Evolutionary conservation across 2,113 vertebrate genomes (phyloP).

Genomic region (Rhea pennata): DNA sequence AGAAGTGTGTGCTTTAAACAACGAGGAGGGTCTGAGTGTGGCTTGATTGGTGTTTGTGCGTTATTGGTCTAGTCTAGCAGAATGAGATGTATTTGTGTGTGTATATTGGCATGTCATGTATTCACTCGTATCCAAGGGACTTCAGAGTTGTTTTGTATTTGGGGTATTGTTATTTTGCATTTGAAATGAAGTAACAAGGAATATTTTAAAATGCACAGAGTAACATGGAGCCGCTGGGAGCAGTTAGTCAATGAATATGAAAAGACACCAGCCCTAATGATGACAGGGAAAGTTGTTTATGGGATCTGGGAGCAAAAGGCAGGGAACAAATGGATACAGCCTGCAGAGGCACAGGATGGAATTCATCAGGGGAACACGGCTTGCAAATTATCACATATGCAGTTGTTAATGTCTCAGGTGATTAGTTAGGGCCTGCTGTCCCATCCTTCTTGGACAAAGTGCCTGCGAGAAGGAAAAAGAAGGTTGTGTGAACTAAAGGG

Average conservation of each 20-base stretch:
- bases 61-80: fast-evolving
- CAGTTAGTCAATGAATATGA: background rate
- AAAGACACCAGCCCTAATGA: slow-evolving; percentile 1
- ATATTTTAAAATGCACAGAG: background rate
- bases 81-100: background rate
- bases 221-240: background rate
- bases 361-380: background rate
- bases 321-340: slow-evolving; percentile 24
- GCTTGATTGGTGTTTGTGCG: background rate
- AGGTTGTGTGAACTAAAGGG: background rate
- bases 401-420: background rate
- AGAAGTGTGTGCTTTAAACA: background rate
- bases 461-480: background rate
- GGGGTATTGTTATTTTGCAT: slow-evolving; percentile 11
- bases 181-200: background rate
- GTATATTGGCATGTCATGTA: background rate
- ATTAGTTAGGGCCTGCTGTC: background rate
- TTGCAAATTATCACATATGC: background rate
- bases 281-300: slow-evolving; percentile 33
- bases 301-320: slow-evolving; percentile 40
- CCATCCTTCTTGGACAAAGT: background rate
- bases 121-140: background rate
- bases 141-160: background rate
- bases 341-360: background rate
- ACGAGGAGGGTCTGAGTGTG: background rate